These are phyloP conservation scores for Galendromus occidentalis DNA, from an alignment of 1,140 invertebrate genomes.

Conservation along the genomic window DNA sequence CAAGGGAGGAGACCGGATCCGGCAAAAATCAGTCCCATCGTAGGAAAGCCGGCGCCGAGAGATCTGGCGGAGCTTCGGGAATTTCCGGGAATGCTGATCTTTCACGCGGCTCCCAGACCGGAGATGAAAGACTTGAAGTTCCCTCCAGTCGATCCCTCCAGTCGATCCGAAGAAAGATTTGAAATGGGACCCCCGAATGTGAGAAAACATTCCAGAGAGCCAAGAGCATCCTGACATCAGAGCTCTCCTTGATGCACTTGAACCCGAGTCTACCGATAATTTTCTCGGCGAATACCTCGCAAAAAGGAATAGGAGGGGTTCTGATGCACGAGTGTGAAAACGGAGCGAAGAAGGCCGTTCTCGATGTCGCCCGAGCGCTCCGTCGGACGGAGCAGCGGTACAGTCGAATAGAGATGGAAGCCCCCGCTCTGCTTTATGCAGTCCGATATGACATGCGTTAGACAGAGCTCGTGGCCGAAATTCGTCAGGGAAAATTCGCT, in stretches of 20 bases:
- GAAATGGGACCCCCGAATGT: background rate
- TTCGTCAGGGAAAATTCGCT: background rate
- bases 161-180: background rate
- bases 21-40: too few species aligned
- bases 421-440: slow-evolving; percentile 30
- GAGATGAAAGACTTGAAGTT: background rate
- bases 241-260: background rate
- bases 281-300: background rate
- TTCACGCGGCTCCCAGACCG: background rate
- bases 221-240: background rate
- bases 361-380: slow-evolving; percentile 21
- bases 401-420: slow-evolving; percentile 35
- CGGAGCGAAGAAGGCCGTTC: background rate
- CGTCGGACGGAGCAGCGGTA: slow-evolving; percentile 31
- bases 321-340: background rate
- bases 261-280: background rate
- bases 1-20: too few species aligned
- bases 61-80: too few species aligned
- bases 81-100: background rate
- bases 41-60: too few species aligned
- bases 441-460: slow-evolving; percentile 16
- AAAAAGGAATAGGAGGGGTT: background rate
- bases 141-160: background rate
- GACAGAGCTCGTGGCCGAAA: background rate
- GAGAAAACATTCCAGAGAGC: background rate